A percentile compares a stretch with the other conserved stretches of the same genome.
Evolutionary conservation across 2,113 vertebrate species (phyloP).

Genomic region (Perca schrenkii): DNA sequence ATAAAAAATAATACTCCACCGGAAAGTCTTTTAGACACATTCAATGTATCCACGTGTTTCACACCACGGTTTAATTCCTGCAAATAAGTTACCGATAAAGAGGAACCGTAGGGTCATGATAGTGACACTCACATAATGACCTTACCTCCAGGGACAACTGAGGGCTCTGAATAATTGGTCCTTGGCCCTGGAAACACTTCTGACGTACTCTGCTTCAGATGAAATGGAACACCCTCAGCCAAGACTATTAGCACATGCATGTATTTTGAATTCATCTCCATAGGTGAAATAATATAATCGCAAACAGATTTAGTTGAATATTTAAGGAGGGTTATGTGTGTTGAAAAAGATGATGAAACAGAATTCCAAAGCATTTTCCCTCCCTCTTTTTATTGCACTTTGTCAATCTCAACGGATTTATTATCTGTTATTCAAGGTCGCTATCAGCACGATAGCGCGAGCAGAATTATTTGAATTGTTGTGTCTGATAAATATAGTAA

Average conservation of each 20-base stretch:
- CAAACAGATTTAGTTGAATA: conserved; percentile 41
- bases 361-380: conserved; percentile 16
- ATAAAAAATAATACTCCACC: conserved; percentile 46
- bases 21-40: conserved; percentile 40
- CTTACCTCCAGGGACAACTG: conserved; percentile 70
- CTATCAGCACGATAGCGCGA: not conserved
- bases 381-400: not conserved
- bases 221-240: conserved; percentile 53
- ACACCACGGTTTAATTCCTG: conserved; percentile 50
- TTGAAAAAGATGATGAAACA: conserved; percentile 11
- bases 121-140: conserved; percentile 78
- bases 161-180: conserved; percentile 80
- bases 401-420: conserved; percentile 5
- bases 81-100: conserved; percentile 74
- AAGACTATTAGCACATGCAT: conserved; percentile 60
- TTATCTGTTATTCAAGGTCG: conserved; percentile 11
- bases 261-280: conserved; percentile 68
- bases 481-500: not conserved
- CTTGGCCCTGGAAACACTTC: conserved; percentile 75
- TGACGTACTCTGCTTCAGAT: conserved; percentile 73
- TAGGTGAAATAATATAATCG: conserved; percentile 62
- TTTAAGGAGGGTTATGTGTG: conserved; percentile 22
- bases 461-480: not conserved
- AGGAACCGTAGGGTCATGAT: conserved; percentile 65
- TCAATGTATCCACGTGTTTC: conserved; percentile 34